phyloP scores from a whole-genome alignment of 2,797 vertebrate genomes.

The Pseudochromis fuscus region DNA sequence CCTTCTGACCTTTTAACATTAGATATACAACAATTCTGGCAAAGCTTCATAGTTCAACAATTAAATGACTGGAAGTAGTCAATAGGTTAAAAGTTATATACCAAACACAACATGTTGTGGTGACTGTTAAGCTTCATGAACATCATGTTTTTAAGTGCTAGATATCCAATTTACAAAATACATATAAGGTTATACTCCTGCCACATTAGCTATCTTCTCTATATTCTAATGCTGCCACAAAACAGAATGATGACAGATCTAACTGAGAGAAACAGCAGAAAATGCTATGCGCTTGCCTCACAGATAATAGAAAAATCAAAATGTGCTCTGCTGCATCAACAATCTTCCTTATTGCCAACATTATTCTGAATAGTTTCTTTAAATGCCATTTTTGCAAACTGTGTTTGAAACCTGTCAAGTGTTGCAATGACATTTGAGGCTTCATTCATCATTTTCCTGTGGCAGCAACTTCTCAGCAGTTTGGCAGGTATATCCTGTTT shows the following conservation, averaged over 20 bases:
- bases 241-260: slow-evolving; percentile 21
- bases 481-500: slow-evolving; percentile 35
- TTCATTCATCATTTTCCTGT: slow-evolving; percentile 37
- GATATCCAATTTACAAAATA: slow-evolving; percentile 13
- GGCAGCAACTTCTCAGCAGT: slow-evolving; percentile 49
- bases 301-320: slow-evolving; percentile 38
- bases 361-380: slow-evolving; percentile 32
- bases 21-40: not conserved
- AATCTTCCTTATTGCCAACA: slow-evolving; percentile 3
- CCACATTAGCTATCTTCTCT: slow-evolving; percentile 22
- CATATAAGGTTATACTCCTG: slow-evolving; percentile 23
- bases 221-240: slow-evolving; percentile 17
- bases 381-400: slow-evolving; percentile 43
- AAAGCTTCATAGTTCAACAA: not conserved
- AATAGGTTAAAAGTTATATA: not conserved
- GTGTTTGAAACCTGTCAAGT: slow-evolving; percentile 45
- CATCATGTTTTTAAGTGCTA: not conserved
- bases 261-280: slow-evolving; percentile 6
- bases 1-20: not conserved
- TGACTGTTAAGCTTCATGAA: not conserved
- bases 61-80: not conserved
- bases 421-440: slow-evolving; percentile 46
- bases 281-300: not conserved
- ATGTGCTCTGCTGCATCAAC: slow-evolving; percentile 21
- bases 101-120: not conserved